Evolutionary conservation across 2,888 invertebrate species (phyloP), one percentile per base, ranked within the genome.

Genomic region (Macrophya alboannulata): DNA sequence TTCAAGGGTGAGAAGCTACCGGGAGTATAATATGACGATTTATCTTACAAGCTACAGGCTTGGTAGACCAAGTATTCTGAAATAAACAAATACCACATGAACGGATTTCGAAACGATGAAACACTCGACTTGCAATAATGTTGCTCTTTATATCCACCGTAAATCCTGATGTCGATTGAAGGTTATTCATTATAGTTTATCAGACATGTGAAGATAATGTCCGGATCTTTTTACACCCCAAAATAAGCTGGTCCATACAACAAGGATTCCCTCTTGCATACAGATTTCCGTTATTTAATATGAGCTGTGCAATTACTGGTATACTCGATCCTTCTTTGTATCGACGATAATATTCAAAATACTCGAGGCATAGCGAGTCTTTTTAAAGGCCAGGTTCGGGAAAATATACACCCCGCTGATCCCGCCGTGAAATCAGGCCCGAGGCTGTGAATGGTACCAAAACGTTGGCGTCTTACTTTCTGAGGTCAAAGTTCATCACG

Each of bases 401-500:
- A 62, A 62, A 81, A 81, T 81, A 81, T 81, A 45, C 72, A 77
- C 81, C 81, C 81, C 62, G 62, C 62, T 81, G 62, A 62, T 81
- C 37, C 51, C 81, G 59, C 81, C 81, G 81, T 81, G 81, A 81
- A 81, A 81, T 81, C 81, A 59, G 43, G 81, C 81, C 81, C 43
- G 81, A 59, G 81, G 81, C 81, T 81, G 59, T 81, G 81, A 83
- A 83, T 83, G 83, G 83, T 68, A 83, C 71, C 48, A 83, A 83
- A 83, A 43, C 83, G 68, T 48, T 51, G 17, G 68, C 83, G 83
- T 83, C 83, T 83, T 83, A 83, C 83, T 83, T 83, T 83, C 48
- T 45, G 48, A 68, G 83, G 83, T 71, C 21, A 83, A 71, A 83
- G 68, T 48, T 83, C 48, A 62, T 48, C 83, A 83, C 45, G 83